Conservation (phyloP, 2,797 vertebrate genomes). For the Xiphorhynchus erythropygius region DNA sequence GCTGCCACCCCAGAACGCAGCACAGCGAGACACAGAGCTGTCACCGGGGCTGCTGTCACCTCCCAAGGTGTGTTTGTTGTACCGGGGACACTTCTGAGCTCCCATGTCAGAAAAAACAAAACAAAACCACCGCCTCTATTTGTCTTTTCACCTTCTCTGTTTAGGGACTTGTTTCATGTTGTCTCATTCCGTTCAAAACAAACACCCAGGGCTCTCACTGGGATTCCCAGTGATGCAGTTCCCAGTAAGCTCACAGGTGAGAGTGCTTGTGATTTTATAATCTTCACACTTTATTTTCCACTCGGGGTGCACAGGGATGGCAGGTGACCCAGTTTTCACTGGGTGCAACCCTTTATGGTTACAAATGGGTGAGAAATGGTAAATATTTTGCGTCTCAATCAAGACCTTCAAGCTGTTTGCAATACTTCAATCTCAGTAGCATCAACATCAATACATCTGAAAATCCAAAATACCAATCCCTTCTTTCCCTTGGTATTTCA, state of each 20-base stretch:
- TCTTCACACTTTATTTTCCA: neutral
- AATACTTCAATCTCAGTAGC: neutral
- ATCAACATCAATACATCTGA: fast-evolving
- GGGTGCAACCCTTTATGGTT: neutral
- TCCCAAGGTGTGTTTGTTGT: neutral
- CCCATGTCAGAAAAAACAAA: neutral
- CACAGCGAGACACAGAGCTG: fast-evolving
- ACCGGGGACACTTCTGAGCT: neutral
- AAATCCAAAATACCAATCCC: neutral
- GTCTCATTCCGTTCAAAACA: neutral
- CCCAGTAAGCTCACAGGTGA: neutral
- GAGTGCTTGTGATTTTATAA: neutral
- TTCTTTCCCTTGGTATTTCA: neutral
- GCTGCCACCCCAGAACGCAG: neutral
- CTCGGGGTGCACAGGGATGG: neutral
- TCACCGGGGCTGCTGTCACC: neutral
- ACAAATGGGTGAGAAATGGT: fast-evolving
- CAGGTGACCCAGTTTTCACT: neutral
- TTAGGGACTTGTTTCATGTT: neutral
- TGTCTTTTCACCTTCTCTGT: neutral
- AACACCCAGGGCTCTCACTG: neutral
- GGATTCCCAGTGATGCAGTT: neutral
- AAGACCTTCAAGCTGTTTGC: neutral
- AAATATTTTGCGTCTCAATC: neutral
- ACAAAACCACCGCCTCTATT: neutral